A percentile compares a stretch with the other conserved stretches of the same genome.
Conservation (phyloP, 2,888 invertebrate species). For the Drosophila niveifrons region DNA sequence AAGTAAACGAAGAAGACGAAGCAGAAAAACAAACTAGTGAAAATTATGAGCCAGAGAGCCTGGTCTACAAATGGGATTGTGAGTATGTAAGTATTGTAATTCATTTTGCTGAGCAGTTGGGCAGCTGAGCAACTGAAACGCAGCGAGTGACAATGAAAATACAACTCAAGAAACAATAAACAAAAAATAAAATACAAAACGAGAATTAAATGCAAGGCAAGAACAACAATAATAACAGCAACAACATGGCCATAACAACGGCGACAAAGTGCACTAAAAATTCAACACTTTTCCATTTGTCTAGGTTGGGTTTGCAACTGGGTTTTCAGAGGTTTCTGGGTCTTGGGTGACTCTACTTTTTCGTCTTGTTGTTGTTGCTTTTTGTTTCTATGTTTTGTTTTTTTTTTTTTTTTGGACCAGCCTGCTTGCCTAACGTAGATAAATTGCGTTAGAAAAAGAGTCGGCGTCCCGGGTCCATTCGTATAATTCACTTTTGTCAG, state of each 20-base stretch:
- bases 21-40: conserved; percentile 40
- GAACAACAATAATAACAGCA: conserved; percentile 35
- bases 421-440: conserved; percentile 72
- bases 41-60: conserved; percentile 70
- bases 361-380: background rate
- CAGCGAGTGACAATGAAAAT: conserved; percentile 40
- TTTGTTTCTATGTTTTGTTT: conserved; percentile 14
- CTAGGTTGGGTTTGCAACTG: conserved; percentile 42
- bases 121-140: conserved; percentile 22
- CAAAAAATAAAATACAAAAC: conserved; percentile 33
- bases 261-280: conserved; percentile 75
- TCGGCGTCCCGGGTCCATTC: conserved; percentile 79
- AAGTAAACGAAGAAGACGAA: conserved; percentile 28
- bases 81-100: conserved; percentile 70
- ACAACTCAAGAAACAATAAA: conserved; percentile 30
- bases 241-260: conserved; percentile 36
- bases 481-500: conserved; percentile 82
- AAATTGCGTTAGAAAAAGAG: conserved; percentile 81
- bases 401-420: conserved; percentile 16
- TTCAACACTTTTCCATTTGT: conserved; percentile 74
- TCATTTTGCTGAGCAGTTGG: conserved; percentile 61
- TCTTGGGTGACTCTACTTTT: background rate
- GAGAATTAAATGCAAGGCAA: conserved; percentile 68
- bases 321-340: conserved; percentile 1
- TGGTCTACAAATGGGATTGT: conserved; percentile 54